phyloP scores from a whole-genome alignment of 2,888 invertebrate species.

The Muscina levida region DNA sequence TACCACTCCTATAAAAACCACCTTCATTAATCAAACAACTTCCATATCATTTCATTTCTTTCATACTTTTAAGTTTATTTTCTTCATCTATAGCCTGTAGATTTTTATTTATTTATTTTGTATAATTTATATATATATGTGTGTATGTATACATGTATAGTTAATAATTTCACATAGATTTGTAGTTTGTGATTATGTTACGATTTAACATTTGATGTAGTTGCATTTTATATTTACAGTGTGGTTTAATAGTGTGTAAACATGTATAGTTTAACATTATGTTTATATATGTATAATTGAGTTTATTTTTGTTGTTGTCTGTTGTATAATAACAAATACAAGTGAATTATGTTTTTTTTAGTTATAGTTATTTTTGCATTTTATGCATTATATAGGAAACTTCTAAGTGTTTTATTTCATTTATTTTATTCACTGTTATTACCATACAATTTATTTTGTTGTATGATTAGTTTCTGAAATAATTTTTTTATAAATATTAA shows the following conservation, averaged over 20 bases:
- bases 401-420: slow-evolving; percentile 39
- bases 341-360: slow-evolving; percentile 29
- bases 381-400: slow-evolving; percentile 63
- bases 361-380: slow-evolving; percentile 51
- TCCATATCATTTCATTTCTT: too few species aligned
- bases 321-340: too few species aligned
- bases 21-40: too few species aligned
- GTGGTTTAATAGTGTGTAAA: slow-evolving; percentile 45
- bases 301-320: slow-evolving; percentile 10
- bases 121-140: too few species aligned
- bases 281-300: slow-evolving; percentile 4
- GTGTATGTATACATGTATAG: too few species aligned
- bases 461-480: not conserved
- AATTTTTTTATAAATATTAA: too few species aligned
- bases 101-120: too few species aligned
- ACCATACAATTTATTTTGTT: slow-evolving; percentile 11
- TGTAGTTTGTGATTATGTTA: too few species aligned
- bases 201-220: slow-evolving; percentile 23
- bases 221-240: slow-evolving; percentile 47
- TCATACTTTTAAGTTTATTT: too few species aligned
- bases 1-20: too few species aligned
- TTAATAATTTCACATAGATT: too few species aligned
- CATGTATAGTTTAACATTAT: slow-evolving; percentile 8
- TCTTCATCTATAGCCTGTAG: too few species aligned
- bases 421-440: slow-evolving; percentile 25